phyloP scores from a whole-genome alignment of 2,888 invertebrate genomes.

The Lymantria dispar region DNA sequence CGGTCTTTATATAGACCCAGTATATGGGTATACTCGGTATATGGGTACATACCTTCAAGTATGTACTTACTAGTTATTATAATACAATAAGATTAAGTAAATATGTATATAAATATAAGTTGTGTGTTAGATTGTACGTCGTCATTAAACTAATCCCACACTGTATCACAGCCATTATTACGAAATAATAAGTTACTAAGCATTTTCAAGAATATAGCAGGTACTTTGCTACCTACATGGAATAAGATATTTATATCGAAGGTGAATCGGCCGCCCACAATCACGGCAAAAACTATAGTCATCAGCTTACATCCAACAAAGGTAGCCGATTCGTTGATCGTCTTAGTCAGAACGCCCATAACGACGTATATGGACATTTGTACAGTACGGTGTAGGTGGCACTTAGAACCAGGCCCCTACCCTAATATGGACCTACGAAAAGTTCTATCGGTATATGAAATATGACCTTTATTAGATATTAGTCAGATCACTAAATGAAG shows the following conservation, averaged over 20 bases:
- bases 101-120: no score
- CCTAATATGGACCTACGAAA: slow-evolving; percentile 60
- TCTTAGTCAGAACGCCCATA: slow-evolving; percentile 71
- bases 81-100: no score
- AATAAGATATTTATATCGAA: slow-evolving; percentile 65
- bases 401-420: slow-evolving; percentile 60
- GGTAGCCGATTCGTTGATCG: slow-evolving; percentile 70
- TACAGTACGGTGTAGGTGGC: slow-evolving; percentile 67
- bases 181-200: slow-evolving; percentile 52
- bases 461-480: no score
- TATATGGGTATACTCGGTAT: no score
- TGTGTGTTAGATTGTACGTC: slow-evolving; percentile 33
- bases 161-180: slow-evolving; percentile 44
- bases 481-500: no score
- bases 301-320: slow-evolving; percentile 69
- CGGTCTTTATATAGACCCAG: no score
- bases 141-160: slow-evolving; percentile 44
- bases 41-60: no score
- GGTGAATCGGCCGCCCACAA: slow-evolving; percentile 76
- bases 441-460: slow-evolving; percentile 31
- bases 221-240: slow-evolving; percentile 63
- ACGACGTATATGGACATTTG: slow-evolving; percentile 76
- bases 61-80: no score
- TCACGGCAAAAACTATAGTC: slow-evolving; percentile 59
- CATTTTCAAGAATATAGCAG: slow-evolving; percentile 36